phyloP scores from a whole-genome alignment of 2,888 invertebrate genomes.

The Dyspetes luteomarginatus region DNA sequence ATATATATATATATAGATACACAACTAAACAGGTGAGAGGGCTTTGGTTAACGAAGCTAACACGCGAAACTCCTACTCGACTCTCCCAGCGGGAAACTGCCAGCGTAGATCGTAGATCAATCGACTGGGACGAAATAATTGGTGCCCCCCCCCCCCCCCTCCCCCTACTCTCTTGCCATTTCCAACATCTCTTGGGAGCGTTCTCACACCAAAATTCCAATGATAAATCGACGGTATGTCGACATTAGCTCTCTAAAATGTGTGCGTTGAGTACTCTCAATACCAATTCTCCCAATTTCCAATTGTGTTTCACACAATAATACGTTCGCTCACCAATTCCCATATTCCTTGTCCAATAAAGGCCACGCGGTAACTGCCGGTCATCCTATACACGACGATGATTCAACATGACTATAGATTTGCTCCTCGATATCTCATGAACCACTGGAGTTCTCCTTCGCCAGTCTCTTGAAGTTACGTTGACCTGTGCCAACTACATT shows the following conservation, averaged over 20 bases:
- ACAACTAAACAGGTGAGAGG: slow-evolving; percentile 14
- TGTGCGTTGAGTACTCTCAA: neutral
- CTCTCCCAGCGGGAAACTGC: slow-evolving; percentile 6
- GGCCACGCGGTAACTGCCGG: neutral
- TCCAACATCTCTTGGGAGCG: neutral
- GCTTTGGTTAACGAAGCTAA: slow-evolving; percentile 38
- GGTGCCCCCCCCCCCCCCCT: slow-evolving; percentile 38
- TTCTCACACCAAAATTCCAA: slow-evolving; percentile 27
- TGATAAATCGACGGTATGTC: slow-evolving; percentile 50
- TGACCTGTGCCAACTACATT: neutral
- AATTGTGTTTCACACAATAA: slow-evolving; percentile 44
- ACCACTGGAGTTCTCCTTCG: neutral
- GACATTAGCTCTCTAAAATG: slow-evolving; percentile 19
- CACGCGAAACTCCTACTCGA: slow-evolving; percentile 34
- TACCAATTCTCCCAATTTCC: slow-evolving; percentile 1
- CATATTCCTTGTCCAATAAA: neutral
- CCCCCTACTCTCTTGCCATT: neutral
- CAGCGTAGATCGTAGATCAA: slow-evolving; percentile 60
- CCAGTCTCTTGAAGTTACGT: slow-evolving; percentile 25
- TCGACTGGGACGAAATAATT: slow-evolving; percentile 61
- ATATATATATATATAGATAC: neutral
- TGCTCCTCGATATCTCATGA: neutral
- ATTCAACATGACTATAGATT: neutral
- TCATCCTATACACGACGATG: neutral
- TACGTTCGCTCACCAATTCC: slow-evolving; percentile 8